A percentile compares a stretch with the other conserved stretches of the same genome.
Evolutionary conservation across 2,888 invertebrate species (phyloP).

Genomic region (Pachliopta kotzebuea): DNA sequence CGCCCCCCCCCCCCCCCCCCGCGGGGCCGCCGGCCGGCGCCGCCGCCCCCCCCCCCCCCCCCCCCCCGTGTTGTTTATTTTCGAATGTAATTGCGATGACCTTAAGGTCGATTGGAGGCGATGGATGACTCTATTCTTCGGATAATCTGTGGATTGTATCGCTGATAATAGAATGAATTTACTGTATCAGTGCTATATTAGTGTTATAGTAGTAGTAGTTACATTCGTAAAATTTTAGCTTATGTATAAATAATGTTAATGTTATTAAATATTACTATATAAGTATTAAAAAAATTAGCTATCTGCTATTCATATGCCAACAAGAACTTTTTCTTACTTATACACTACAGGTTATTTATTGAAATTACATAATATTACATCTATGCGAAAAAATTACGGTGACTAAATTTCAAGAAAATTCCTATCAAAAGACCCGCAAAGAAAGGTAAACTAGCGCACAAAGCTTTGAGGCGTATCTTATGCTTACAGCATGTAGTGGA

Average conservation of each 20-base stretch:
- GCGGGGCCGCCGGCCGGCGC: slow-evolving; percentile 51
- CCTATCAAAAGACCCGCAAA: slow-evolving; percentile 21
- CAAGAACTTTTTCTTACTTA: no score
- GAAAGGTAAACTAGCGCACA: slow-evolving; percentile 22
- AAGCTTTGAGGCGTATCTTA: slow-evolving; percentile 27
- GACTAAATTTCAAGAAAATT: slow-evolving; percentile 16
- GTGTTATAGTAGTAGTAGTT: no score
- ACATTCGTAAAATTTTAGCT: not conserved
- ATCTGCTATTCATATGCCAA: no score
- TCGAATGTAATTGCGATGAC: slow-evolving; percentile 43
- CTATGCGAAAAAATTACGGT: not conserved
- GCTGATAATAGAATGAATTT: not conserved
- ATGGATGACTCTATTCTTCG: slow-evolving; percentile 16
- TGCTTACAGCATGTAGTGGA: slow-evolving; percentile 22
- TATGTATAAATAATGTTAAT: no score
- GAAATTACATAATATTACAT: no score
- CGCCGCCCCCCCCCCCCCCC: slow-evolving; percentile 64
- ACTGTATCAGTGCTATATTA: no score
- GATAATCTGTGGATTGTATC: not conserved
- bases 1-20: slow-evolving; percentile 69
- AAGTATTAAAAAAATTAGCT: no score
- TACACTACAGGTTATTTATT: no score
- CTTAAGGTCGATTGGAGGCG: slow-evolving; percentile 44
- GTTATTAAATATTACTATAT: no score
- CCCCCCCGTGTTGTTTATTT: slow-evolving; percentile 44